A percentile compares a stretch with the other conserved stretches of the same genome.
phyloP scores from a whole-genome alignment of 2,888 invertebrate species.

The Hirtodrosophila trivittata region DNA sequence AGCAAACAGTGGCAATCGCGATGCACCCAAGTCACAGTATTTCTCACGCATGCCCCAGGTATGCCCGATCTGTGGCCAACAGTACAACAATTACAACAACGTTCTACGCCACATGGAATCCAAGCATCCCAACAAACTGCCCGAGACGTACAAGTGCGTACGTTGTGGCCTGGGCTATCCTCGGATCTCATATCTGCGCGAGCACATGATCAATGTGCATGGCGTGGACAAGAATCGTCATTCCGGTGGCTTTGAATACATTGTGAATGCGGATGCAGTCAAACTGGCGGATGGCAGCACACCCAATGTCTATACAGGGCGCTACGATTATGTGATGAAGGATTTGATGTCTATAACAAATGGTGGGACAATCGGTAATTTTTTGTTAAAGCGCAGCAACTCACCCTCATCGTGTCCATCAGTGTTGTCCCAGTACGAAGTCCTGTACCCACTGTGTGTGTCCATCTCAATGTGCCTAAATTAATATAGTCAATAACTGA shows the following conservation, averaged over 20 bases:
- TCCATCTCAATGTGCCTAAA: too few species aligned
- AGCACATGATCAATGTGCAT: conserved; percentile 83
- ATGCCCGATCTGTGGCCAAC: conserved; percentile 83
- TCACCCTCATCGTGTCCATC: conserved; percentile 11
- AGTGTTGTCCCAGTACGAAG: conserved; percentile 18
- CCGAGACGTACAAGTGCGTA: conserved; percentile 83
- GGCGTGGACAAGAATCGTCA: conserved; percentile 81
- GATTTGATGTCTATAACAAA: conserved; percentile 83
- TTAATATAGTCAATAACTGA: too few species aligned
- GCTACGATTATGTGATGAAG: conserved; percentile 83
- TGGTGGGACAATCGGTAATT: conserved; percentile 82
- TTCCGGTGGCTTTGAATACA: conserved; percentile 82
- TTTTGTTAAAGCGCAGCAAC: conserved; percentile 26
- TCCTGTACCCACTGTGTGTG: background rate
- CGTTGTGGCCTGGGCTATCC: conserved; percentile 83
- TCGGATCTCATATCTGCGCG: conserved; percentile 82
- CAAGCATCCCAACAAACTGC: conserved; percentile 84
- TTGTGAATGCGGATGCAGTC: conserved; percentile 82
- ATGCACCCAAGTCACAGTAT: conserved; percentile 80
- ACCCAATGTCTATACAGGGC: conserved; percentile 79
- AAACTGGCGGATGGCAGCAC: conserved; percentile 72
- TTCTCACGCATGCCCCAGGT: conserved; percentile 83
- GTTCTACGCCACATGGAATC: conserved; percentile 84
- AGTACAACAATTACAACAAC: conserved; percentile 84
- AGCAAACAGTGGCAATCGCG: conserved; percentile 38